Conservation (phyloP, 2,113 vertebrate genomes). For the Nycticebus coucang region DNA sequence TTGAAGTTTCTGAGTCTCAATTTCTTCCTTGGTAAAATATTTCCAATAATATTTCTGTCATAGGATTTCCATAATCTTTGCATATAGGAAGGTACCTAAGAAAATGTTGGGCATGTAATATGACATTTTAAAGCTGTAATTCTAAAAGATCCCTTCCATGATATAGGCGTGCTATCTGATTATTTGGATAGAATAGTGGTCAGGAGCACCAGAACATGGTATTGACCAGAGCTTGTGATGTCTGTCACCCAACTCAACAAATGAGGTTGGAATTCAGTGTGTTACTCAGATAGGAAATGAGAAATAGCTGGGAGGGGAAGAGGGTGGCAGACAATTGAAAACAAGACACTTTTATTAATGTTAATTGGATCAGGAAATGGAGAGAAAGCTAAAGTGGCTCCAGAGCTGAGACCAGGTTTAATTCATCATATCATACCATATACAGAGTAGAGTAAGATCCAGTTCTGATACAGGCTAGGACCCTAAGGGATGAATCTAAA, state of each 20-base stretch:
- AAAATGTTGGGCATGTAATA: neutral
- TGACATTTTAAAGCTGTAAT: neutral
- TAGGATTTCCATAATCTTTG: neutral
- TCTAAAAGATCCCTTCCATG: neutral
- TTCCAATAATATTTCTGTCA: neutral
- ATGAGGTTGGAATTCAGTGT: neutral
- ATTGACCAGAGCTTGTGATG: neutral
- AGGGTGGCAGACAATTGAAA: neutral
- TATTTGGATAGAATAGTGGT: neutral
- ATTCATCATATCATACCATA: no score
- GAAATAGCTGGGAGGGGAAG: neutral
- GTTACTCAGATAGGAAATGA: neutral
- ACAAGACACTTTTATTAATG: neutral
- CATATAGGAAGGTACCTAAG: neutral
- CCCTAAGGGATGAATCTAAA: neutral
- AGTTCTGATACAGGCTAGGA: neutral
- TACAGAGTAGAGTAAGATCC: neutral
- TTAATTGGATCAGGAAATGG: neutral
- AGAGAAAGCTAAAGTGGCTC: neutral
- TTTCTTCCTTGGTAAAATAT: neutral
- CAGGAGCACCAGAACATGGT: neutral
- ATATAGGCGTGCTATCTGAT: neutral
- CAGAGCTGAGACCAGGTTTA: neutral
- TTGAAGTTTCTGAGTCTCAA: neutral
- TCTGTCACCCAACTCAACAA: neutral